These are phyloP conservation scores for Henricia sp. DNA, from an alignment of 53 echinoderm and acorn worm species.

Conservation along the genomic window DNA sequence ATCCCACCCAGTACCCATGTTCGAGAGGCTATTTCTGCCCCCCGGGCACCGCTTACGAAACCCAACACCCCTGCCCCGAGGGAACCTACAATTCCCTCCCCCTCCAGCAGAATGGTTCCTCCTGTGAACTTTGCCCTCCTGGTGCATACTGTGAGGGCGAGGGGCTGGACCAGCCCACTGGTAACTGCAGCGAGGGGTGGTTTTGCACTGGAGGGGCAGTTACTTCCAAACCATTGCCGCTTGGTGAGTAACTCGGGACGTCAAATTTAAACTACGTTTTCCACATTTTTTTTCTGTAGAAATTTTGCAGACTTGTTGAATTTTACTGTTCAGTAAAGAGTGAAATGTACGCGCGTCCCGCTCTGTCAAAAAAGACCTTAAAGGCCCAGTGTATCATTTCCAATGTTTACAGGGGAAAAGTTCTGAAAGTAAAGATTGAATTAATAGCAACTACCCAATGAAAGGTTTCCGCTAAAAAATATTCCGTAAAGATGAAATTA, in stretches of 20 bases:
- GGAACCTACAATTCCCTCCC: conserved; percentile 89
- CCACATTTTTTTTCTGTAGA: too few relatives aligned
- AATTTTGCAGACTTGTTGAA: too few relatives aligned
- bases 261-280: neutral
- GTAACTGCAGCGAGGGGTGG: conserved; percentile 97
- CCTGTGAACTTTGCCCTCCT: conserved; percentile 96
- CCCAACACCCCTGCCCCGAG: conserved; percentile 86
- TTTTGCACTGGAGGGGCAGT: conserved; percentile 91
- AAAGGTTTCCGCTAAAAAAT: too few relatives aligned
- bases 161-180: conserved; percentile 84
- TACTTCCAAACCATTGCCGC: conserved; percentile 75
- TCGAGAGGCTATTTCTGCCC: conserved; percentile 91
- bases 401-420: too few relatives aligned
- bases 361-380: too few relatives aligned
- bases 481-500: too few relatives aligned
- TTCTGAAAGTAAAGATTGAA: too few relatives aligned
- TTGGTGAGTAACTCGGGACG: conserved; percentile 68
- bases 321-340: too few relatives aligned
- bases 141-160: conserved; percentile 96
- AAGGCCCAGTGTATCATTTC: too few relatives aligned
- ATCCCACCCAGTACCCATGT: conserved; percentile 86
- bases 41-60: conserved; percentile 69
- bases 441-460: too few relatives aligned
- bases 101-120: conserved; percentile 83
- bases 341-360: too few relatives aligned